phyloP scores from a whole-genome alignment of 2,113 vertebrate species.

The Albula goreensis region DNA sequence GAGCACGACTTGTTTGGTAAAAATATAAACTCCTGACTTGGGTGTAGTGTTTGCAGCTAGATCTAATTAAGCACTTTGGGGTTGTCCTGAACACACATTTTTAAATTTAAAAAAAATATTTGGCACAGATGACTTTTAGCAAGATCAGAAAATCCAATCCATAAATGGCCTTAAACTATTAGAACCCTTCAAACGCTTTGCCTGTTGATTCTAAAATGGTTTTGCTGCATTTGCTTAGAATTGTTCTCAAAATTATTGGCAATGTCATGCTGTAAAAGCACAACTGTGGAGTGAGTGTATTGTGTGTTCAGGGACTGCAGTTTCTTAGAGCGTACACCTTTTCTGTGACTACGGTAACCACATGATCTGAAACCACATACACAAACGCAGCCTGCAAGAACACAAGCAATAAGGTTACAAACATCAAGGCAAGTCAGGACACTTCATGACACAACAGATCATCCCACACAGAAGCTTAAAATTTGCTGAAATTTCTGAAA shows the following conservation, averaged over 20 bases:
- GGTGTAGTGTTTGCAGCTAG: neutral
- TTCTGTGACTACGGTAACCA: neutral
- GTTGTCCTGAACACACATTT: no score
- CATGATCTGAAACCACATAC: neutral
- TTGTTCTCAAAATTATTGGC: neutral
- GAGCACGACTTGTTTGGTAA: neutral
- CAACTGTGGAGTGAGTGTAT: neutral
- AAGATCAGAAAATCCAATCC: no score
- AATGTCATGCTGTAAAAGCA: neutral
- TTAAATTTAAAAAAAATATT: no score
- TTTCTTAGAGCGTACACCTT: neutral
- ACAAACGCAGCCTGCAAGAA: neutral
- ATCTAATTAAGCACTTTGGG: no score
- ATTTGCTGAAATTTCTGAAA: neutral
- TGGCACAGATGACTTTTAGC: no score
- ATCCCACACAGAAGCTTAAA: neutral
- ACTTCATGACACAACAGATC: neutral
- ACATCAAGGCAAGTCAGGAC: neutral
- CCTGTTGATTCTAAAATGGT: neutral
- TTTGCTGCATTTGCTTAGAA: neutral
- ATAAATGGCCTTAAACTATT: no score
- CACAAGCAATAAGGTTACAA: neutral
- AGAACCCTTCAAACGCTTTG: neutral
- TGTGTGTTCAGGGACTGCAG: neutral
- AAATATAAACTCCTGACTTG: neutral